Evolutionary conservation across 1,140 invertebrate species (phyloP).

Genomic region (Drosophila melanogaster): Release_6_plus_ISO1_MT NT_033779.5:10888501-10889000

Average conservation of each 20-base stretch:
- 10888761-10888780: conserved; percentile 25
- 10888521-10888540: conserved; percentile 40
- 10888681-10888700: conserved; percentile 35
- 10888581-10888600: conserved; percentile 57
- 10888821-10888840: background rate
- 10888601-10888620: conserved; percentile 55
- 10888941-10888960: too few species aligned
- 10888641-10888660: conserved; percentile 28
- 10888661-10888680: conserved; percentile 32
- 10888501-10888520: conserved; percentile 27
- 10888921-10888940: too few species aligned
- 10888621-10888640: conserved; percentile 48
- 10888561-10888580: conserved; percentile 35
- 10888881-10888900: conserved; percentile 15
- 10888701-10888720: conserved; percentile 55
- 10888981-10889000: too few species aligned
- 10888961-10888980: too few species aligned
- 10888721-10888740: conserved; percentile 45
- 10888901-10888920: background rate
- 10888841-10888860: conserved; percentile 5
- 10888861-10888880: conserved; percentile 4
- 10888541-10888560: background rate
- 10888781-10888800: background rate
- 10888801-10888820: background rate
- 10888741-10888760: conserved; percentile 49